Percentiles rank a stretch among this genome's conserved stretches.
These are phyloP conservation scores for Sarcophaga carnaria DNA, from an alignment of 2,888 invertebrate species.

Conservation along the genomic window DNA sequence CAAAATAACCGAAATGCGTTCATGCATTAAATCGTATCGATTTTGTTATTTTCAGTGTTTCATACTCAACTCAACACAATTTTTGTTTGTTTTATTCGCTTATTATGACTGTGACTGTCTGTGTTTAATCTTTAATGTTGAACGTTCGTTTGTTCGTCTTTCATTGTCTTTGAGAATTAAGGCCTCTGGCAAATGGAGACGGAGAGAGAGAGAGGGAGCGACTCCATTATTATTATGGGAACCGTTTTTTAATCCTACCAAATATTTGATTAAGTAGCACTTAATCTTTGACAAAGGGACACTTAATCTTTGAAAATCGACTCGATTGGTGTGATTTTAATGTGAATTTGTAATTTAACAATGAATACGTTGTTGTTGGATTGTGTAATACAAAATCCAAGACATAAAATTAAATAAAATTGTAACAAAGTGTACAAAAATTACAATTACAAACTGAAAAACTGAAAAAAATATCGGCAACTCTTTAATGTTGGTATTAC, in stretches of 20 bases:
- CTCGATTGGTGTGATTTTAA: constrained; percentile 20
- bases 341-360: constrained; percentile 14
- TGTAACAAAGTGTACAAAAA: too few species aligned
- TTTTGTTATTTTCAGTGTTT: constrained; percentile 35
- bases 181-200: background rate
- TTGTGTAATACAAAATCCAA: background rate
- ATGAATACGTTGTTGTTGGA: background rate
- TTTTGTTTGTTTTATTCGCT: constrained; percentile 32
- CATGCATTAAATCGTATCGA: constrained; percentile 70
- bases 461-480: too few species aligned
- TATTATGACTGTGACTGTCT: constrained; percentile 37
- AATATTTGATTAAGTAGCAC: constrained; percentile 47
- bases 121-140: constrained; percentile 65
- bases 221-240: constrained; percentile 48
- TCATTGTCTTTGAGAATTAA: constrained; percentile 19
- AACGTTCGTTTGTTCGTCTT: background rate
- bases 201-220: too few species aligned
- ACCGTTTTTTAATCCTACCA: constrained; percentile 47
- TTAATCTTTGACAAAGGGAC: constrained; percentile 38
- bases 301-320: constrained; percentile 11
- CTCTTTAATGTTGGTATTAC: too few species aligned
- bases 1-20: constrained; percentile 52
- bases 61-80: background rate
- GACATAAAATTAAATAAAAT: too few species aligned
- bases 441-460: too few species aligned